Conservation (phyloP, 1,140 invertebrate genomes). For the Ceratina calcarata region DNA sequence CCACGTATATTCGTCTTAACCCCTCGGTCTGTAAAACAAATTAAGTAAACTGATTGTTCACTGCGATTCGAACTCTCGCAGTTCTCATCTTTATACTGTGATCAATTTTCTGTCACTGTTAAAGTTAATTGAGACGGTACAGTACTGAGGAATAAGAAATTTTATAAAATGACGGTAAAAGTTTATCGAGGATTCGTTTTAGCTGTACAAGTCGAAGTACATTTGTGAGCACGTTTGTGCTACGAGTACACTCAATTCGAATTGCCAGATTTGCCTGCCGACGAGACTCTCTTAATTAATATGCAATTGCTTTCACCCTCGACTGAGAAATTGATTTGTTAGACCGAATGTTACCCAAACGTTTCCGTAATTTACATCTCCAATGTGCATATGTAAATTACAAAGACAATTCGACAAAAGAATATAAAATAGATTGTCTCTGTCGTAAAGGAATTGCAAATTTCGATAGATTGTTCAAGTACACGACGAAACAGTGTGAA, state of each 20-base stretch:
- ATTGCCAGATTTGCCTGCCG: constrained; percentile 33
- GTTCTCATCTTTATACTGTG: too few species aligned
- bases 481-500: too few species aligned
- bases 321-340: constrained; percentile 47
- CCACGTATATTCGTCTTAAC: not conserved
- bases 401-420: too few species aligned
- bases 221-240: not conserved
- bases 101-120: too few species aligned
- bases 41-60: too few species aligned
- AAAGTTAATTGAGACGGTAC: too few species aligned
- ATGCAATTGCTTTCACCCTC: constrained; percentile 23
- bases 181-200: not conserved
- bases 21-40: not conserved
- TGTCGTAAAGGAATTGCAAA: too few species aligned
- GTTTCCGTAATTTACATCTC: constrained; percentile 42
- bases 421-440: too few species aligned
- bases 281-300: constrained; percentile 47
- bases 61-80: too few species aligned
- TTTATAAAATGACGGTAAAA: too few species aligned
- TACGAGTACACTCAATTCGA: not conserved
- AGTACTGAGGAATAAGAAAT: too few species aligned
- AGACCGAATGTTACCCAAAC: constrained; percentile 32
- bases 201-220: not conserved
- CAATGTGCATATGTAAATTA: not conserved
- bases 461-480: too few species aligned